Conservation (phyloP, 2,797 vertebrate genomes). For the Buphagus erythrorhynchus region DNA sequence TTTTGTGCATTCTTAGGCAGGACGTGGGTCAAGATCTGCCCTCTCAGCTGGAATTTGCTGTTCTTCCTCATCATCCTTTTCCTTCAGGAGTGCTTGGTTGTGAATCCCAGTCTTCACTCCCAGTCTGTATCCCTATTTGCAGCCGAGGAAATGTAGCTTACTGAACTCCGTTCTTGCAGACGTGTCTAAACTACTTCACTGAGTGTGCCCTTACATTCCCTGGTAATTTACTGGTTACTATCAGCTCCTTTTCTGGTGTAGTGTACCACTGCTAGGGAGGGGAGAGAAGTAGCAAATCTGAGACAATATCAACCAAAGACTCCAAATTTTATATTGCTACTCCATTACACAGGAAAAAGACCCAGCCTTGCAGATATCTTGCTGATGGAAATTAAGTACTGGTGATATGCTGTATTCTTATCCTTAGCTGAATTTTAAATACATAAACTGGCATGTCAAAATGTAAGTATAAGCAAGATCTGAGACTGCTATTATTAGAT, state of each 20-base stretch:
- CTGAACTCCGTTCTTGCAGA: not conserved
- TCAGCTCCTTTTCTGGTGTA: not conserved
- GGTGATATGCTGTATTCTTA: not conserved
- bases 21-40: rapidly evolving
- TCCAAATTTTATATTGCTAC: not conserved
- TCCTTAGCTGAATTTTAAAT: not conserved
- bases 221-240: not conserved
- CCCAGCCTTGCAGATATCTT: not conserved
- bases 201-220: not conserved
- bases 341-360: not conserved
- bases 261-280: not conserved
- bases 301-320: not conserved
- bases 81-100: not conserved
- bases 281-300: not conserved
- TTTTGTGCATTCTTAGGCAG: not conserved
- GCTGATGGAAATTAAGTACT: not conserved
- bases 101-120: not conserved
- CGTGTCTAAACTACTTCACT: not conserved
- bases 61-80: not conserved
- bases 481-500: not conserved
- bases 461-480: not conserved
- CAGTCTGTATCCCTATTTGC: not conserved
- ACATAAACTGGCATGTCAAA: not conserved
- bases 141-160: not conserved
- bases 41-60: not conserved